phyloP scores from a whole-genome alignment of 2,797 vertebrate genomes.

The Spinus olivaceus region DNA sequence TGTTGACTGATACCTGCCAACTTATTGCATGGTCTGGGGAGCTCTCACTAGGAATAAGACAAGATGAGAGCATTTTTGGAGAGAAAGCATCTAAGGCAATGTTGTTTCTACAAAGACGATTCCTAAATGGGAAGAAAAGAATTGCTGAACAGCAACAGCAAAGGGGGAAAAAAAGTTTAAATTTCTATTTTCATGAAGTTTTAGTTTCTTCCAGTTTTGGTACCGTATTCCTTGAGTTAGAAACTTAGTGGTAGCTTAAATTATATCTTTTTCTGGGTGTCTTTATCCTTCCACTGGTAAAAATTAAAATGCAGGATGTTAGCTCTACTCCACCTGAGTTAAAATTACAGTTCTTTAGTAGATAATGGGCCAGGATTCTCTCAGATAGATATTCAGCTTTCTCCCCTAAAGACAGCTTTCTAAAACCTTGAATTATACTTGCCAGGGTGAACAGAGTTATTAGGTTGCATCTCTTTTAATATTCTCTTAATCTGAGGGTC shows the following conservation, averaged over 20 bases:
- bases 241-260: background rate
- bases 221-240: background rate
- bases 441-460: background rate
- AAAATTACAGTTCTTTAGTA: background rate
- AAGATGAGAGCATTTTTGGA: background rate
- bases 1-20: background rate
- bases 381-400: background rate
- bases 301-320: background rate
- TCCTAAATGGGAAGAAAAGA: background rate
- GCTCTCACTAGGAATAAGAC: background rate
- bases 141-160: background rate
- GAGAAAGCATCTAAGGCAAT: background rate
- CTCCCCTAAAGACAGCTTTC: background rate
- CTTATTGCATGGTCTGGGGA: fast-evolving
- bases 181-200: background rate
- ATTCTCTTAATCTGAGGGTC: background rate
- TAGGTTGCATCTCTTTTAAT: background rate
- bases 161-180: fast-evolving
- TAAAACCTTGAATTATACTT: background rate
- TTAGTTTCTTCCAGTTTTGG: background rate
- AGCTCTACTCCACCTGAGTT: background rate
- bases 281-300: background rate
- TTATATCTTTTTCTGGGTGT: background rate
- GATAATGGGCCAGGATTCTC: background rate
- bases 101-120: background rate